Base-by-base conservation (phyloP, 2,113 vertebrate genomes). In the Cyrtonyx montezumae region DNA sequence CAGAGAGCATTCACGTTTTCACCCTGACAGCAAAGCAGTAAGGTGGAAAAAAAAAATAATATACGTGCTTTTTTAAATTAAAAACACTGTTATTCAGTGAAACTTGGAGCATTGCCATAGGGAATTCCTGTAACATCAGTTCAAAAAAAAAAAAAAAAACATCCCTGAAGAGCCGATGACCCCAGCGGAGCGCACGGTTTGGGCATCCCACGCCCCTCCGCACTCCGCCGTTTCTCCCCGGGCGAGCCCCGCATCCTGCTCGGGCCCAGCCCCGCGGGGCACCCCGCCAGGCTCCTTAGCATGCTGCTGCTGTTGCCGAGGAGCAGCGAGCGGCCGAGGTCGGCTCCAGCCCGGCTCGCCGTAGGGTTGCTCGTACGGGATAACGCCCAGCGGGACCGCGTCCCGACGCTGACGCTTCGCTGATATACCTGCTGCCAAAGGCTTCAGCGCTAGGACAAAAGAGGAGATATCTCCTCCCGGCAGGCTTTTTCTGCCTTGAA, bases 401-500 rank as follows among this genome's bases (percentile, higher is more conserved):
- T 65, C 79, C 87, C 84, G 71, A 70, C 62, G 56, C 87, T 74
- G 87, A 93, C 51, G 51, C 51, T 16, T 90, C 79, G 78, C 87
- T 89, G 94, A 93, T 94, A 94, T 91, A 84, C 32, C 20, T 9
- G 22, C 55, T 85, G 89, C 87, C 91, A 89, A 89, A 87, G 71
- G 45, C 59, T 94, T 46, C 87, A 71, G 78, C 6, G 4, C 55
- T 73, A n/a, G 86, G 51, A 97, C 70, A 70, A 84, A 88, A 79
- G 83, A 86, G 48, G 46, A n/a, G 42, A 93, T 77, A 84, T 76
- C 59, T 77, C 62, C 69, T 67, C 79, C 66, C 42, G 43, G 66
- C 46, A 55, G 25, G n/a, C 51, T 75, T 90, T 84, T 91, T 94
- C 62, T 66, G 69, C 83, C 65, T 93, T 93, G 96, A 92, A 95